phyloP scores from a whole-genome alignment of 2,797 vertebrate species.

The Babyrousa celebensis region DNA sequence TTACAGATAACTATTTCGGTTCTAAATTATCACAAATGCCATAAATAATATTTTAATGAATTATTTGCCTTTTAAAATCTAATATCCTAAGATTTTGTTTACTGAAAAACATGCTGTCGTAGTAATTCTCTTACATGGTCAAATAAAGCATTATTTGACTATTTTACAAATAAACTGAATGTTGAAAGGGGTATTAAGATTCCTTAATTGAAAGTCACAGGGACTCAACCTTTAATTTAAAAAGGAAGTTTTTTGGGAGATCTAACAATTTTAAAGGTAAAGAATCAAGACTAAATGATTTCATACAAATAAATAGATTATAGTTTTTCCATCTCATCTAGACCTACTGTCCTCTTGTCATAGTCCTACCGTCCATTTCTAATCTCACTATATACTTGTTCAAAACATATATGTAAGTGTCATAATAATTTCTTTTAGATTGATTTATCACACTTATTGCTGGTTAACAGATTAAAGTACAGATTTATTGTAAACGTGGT shows the following conservation, averaged over 20 bases:
- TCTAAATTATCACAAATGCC: background rate
- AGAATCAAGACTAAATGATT: slow-evolving; percentile 3
- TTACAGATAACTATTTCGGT: background rate
- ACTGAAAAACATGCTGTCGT: background rate
- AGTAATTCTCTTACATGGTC: background rate
- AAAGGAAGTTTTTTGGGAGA: background rate
- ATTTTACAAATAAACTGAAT: slow-evolving; percentile 30
- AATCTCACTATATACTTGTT: slow-evolving; percentile 31
- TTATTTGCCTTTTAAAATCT: slow-evolving; percentile 50
- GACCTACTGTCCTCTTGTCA: slow-evolving; percentile 33
- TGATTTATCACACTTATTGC: background rate
- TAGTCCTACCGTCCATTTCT: slow-evolving; percentile 42
- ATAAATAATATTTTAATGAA: slow-evolving; percentile 18
- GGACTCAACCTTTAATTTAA: background rate
- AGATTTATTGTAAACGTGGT: slow-evolving; percentile 26
- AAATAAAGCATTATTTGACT: background rate
- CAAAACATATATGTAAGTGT: slow-evolving; percentile 27
- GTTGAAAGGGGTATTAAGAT: background rate
- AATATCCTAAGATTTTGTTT: slow-evolving; percentile 36
- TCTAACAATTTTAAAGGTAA: slow-evolving; percentile 23
- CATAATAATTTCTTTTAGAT: slow-evolving; percentile 10
- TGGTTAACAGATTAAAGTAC: slow-evolving; percentile 17
- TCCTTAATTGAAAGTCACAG: background rate
- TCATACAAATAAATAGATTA: background rate
- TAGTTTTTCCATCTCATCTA: background rate